These are phyloP conservation scores for Silurus asotus DNA, from an alignment of 2,113 vertebrate genomes.

Conservation along the genomic window DNA sequence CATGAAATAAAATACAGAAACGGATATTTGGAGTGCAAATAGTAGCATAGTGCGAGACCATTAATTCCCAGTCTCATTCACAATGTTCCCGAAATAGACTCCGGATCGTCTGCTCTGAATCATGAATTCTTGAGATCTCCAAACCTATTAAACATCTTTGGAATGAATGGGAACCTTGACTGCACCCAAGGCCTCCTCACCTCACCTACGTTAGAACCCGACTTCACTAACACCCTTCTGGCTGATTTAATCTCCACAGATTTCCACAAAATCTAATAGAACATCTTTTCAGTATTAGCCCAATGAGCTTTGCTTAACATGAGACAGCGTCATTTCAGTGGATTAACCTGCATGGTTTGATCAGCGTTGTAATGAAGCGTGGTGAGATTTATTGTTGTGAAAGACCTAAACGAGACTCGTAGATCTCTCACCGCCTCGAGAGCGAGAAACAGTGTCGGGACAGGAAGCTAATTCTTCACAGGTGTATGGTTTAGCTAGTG, in stretches of 20 bases:
- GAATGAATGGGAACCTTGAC: too few species aligned
- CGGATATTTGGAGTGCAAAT: neutral
- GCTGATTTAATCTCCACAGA: too few species aligned
- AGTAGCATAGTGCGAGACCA: neutral
- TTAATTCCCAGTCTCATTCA: neutral
- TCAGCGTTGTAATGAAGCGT: neutral
- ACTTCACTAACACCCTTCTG: too few species aligned
- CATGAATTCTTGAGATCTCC: too few species aligned
- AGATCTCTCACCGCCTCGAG: neutral
- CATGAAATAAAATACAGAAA: neutral
- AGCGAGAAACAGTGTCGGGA: neutral
- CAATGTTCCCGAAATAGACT: neutral
- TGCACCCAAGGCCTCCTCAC: too few species aligned
- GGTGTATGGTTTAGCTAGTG: neutral
- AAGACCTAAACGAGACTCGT: neutral
- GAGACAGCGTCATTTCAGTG: neutral
- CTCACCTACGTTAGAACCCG: too few species aligned
- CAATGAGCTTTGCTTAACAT: too few species aligned
- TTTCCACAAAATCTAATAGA: too few species aligned
- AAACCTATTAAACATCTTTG: too few species aligned
- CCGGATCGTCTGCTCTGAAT: neutral
- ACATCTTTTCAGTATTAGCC: too few species aligned
- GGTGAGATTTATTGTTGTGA: neutral
- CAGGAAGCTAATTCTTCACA: neutral
- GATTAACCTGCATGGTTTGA: slow-evolving; percentile 2